phyloP scores from a whole-genome alignment of 2,113 vertebrate species.

The Cryptotis parvus region DNA sequence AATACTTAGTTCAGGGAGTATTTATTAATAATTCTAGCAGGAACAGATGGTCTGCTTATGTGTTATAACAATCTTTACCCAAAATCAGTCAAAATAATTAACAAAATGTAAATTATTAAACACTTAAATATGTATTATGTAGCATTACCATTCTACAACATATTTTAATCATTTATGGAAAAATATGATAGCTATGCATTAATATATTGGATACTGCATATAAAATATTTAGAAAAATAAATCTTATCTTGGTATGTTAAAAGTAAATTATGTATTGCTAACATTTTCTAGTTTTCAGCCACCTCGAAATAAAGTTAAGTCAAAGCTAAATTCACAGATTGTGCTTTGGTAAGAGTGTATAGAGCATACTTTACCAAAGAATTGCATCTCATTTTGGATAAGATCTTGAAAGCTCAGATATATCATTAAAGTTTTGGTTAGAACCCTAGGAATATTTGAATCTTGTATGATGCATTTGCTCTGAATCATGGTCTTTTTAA shows the following conservation, averaged over 20 bases:
- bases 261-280: slow-evolving; percentile 19
- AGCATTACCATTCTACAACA: slow-evolving; percentile 74
- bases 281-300: slow-evolving; percentile 28
- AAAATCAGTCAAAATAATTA: slow-evolving; percentile 85
- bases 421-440: not conserved
- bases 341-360: not conserved
- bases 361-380: slow-evolving; percentile 21
- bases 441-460: not conserved
- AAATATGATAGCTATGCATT: slow-evolving; percentile 65
- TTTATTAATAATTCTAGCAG: slow-evolving; percentile 81
- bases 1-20: slow-evolving; percentile 78
- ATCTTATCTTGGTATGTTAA: slow-evolving; percentile 60
- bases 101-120: slow-evolving; percentile 84
- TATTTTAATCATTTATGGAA: slow-evolving; percentile 73
- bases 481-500: not conserved
- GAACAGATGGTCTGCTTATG: slow-evolving; percentile 83
- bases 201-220: slow-evolving; percentile 53
- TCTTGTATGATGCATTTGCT: not conserved
- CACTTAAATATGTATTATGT: slow-evolving; percentile 81
- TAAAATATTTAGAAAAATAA: slow-evolving; percentile 4
- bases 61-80: slow-evolving; percentile 71
- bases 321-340: not conserved
- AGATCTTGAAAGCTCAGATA: not conserved
- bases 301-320: slow-evolving; percentile 44
- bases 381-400: not conserved